phyloP scores from a whole-genome alignment of 2,113 vertebrate species.

The Sciurus niger region DNA sequence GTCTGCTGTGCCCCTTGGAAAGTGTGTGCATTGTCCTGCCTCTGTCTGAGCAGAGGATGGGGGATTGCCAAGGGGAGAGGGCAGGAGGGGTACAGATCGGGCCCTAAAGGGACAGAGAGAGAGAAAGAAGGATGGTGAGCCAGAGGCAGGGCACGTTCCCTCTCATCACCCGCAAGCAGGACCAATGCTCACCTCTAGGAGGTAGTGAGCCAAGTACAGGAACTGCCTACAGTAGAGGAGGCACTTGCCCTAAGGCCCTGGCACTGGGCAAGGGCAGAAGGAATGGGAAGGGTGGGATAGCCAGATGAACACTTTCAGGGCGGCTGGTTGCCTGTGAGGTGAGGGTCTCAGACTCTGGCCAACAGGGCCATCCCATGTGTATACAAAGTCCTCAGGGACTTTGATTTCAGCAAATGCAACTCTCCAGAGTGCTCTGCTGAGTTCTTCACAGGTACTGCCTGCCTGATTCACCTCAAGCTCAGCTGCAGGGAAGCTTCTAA shows the following conservation, averaged over 20 bases:
- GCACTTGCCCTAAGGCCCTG: too few species aligned
- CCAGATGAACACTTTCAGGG: not conserved
- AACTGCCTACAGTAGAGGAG: too few species aligned
- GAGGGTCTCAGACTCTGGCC: not conserved
- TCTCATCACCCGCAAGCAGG: too few species aligned
- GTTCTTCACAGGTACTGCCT: not conserved
- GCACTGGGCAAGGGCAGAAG: not conserved
- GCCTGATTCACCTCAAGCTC: not conserved
- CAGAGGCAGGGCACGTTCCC: not conserved
- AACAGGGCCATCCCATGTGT: too few species aligned
- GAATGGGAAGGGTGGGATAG: not conserved
- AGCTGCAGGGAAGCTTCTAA: not conserved
- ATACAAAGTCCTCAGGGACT: not conserved
- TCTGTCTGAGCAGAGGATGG: not conserved
- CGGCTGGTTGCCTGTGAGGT: not conserved
- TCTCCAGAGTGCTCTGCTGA: not conserved
- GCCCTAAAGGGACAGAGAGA: not conserved
- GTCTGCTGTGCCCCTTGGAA: not conserved
- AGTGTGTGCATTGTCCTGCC: not conserved
- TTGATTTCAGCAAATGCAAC: not conserved
- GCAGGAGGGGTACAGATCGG: not conserved
- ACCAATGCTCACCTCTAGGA: not conserved
- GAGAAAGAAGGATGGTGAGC: not conserved
- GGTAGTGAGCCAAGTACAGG: not conserved
- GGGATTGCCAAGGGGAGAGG: not conserved